Percentiles rank a stretch among this genome's conserved stretches.
phyloP scores from a whole-genome alignment of 1,140 invertebrate genomes.

The Cydia splendana region DNA sequence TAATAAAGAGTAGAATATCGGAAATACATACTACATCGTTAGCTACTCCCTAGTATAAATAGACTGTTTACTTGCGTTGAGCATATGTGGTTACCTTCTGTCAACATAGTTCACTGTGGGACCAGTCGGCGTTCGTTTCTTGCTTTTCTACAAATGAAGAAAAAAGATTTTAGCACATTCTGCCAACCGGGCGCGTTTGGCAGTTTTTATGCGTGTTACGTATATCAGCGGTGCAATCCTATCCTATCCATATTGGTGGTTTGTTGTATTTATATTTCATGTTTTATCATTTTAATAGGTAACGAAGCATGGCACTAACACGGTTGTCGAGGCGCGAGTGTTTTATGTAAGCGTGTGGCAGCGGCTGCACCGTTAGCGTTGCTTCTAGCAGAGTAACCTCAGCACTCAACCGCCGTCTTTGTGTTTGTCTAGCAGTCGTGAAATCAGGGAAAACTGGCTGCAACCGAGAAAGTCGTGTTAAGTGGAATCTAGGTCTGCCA shows the following conservation, averaged over 20 bases:
- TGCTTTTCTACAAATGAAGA: constrained; percentile 56
- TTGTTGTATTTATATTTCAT: too few relatives aligned
- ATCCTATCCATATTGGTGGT: not conserved
- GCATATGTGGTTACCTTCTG: not conserved
- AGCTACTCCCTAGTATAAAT: not conserved
- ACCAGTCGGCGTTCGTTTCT: constrained; percentile 49
- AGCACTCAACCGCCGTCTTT: constrained; percentile 12
- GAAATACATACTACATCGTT: not conserved
- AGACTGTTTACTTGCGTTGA: not conserved
- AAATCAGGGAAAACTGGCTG: constrained; percentile 17
- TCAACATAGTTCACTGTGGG: constrained; percentile 9
- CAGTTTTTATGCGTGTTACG: constrained; percentile 21
- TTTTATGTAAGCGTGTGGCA: not conserved
- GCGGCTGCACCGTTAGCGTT: not conserved
- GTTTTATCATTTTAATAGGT: not conserved
- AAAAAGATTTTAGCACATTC: constrained; percentile 59
- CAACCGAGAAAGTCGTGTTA: not conserved
- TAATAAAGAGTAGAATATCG: not conserved
- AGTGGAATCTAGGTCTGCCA: not conserved
- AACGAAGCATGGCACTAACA: not conserved
- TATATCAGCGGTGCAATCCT: not conserved
- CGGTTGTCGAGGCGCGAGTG: not conserved
- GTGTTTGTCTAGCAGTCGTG: constrained; percentile 16
- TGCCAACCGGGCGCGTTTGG: constrained; percentile 21
- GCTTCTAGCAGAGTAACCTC: constrained; percentile 2